Percentiles rank a stretch among this genome's conserved stretches.
These are phyloP conservation scores for Cercopithecus diana DNA, from an alignment of 2,797 vertebrate genomes.

Conservation along the genomic window DNA sequence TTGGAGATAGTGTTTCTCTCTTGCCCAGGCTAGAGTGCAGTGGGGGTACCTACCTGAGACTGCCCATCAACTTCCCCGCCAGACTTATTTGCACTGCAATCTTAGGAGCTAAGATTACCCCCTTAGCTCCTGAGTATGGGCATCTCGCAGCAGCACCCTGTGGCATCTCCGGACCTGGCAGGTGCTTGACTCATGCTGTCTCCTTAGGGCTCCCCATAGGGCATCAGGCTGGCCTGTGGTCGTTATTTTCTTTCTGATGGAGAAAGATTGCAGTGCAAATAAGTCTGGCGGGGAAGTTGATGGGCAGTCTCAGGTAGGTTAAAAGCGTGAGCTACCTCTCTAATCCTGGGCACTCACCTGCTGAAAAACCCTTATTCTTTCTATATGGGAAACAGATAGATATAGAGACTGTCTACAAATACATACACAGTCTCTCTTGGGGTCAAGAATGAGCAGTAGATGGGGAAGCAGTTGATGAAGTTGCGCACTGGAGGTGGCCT, in stretches of 20 bases:
- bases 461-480: background rate
- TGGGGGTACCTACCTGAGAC: too few species aligned
- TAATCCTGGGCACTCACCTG: accelerated
- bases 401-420: background rate
- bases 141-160: too few species aligned
- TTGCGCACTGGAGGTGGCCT: background rate
- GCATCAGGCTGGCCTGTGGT: too few species aligned
- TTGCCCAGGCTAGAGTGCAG: background rate
- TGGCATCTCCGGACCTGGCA: background rate
- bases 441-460: accelerated
- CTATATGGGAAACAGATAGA: background rate
- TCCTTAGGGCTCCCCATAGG: accelerated
- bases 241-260: background rate
- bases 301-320: background rate
- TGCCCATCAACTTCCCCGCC: too few species aligned
- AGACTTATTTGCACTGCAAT: too few species aligned
- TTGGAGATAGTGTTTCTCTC: background rate
- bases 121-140: too few species aligned
- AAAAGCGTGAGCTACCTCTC: accelerated
- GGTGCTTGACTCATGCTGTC: background rate
- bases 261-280: background rate
- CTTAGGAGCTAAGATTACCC: too few species aligned
- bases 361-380: accelerated
- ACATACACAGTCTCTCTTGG: background rate
- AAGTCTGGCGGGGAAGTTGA: background rate